Evolutionary conservation across 2,113 vertebrate species (phyloP), one percentile per base, ranked within the genome.

Genomic region (Martes martes): DNA sequence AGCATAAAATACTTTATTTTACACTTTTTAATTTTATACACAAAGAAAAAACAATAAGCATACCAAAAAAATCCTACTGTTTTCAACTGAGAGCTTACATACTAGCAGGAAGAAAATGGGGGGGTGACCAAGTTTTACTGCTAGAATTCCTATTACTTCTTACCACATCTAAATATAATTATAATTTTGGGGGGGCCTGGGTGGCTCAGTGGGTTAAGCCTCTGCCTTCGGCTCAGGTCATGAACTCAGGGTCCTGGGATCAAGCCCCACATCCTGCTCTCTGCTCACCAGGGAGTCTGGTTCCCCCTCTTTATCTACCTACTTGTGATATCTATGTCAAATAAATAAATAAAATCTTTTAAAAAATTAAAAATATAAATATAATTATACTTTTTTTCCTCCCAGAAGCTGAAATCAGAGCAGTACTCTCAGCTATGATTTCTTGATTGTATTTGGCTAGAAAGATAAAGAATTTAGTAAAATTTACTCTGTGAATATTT

Each of bases 81-180:
- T 91, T 94, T 84, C 45, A 82, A 33, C 26, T 94, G 15, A 73
- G 88, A 92, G 36, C 23, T 79, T 88, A 67, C 71, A 82, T 59
- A 57, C 15, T 67, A 82, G 33, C 3, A 21, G 67, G 28, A 85
- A 93, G 89, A 85, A 95, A 89, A 14, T 61, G 5, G 9, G 45
- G 63, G 7, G 82, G 71, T 4, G 8, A 1, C 42, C 65, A 6
- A 42, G 7, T 65, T 89, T 96, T 45, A 1, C 4, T 73, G 8
- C 13, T 79, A 61, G 13, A 97, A 86, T 92, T 76, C 52, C 24
- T 65, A 16, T 65, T 87, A 67, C 52, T 18, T 94, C 31, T 96
- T 93, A 93, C 10, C 15, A 80, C 15, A 84, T 97, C 52, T 61
- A 94, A 89, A 95, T 89, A 74, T 92, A 65, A 91, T 65, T 52